A percentile compares a stretch with the other conserved stretches of the same genome.
These are phyloP conservation scores for Pteronura brasiliensis DNA, from an alignment of 2,113 vertebrate genomes.

Conservation along the genomic window DNA sequence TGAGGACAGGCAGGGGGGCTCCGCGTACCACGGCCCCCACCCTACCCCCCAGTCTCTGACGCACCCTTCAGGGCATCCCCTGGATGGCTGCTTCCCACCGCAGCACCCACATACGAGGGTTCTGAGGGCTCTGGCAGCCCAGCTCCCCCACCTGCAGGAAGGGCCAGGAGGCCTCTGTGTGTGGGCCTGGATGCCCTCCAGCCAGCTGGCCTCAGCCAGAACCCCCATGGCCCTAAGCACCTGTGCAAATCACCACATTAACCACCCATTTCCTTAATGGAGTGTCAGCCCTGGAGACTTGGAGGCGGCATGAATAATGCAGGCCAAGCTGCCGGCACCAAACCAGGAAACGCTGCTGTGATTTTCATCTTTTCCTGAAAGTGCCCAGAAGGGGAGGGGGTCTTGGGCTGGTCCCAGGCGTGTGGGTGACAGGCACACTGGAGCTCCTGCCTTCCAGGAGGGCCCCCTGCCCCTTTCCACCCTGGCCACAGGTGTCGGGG, in stretches of 20 bases:
- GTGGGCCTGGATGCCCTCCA: not conserved
- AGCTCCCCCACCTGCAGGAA: accelerated
- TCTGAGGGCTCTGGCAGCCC: not conserved
- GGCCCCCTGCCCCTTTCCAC: not conserved
- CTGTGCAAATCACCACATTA: accelerated
- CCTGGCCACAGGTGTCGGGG: not conserved
- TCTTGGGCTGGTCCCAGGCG: not conserved
- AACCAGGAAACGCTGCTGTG: accelerated
- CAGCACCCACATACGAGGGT: accelerated
- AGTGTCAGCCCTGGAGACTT: accelerated
- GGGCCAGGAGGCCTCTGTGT: accelerated
- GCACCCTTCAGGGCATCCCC: too few relatives aligned
- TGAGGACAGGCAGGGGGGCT: accelerated
- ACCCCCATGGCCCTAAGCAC: accelerated
- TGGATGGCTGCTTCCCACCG: not conserved
- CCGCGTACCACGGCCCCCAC: too few relatives aligned
- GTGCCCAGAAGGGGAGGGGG: not conserved
- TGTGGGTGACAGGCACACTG: accelerated
- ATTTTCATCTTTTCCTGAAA: not conserved
- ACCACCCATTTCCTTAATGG: not conserved
- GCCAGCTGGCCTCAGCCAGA: accelerated
- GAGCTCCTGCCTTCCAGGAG: not conserved
- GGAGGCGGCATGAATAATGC: accelerated
- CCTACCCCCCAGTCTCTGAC: not conserved
- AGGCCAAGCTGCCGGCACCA: not conserved